Base-by-base conservation (phyloP, 2,888 invertebrate species). In the Villa cingulata region DNA sequence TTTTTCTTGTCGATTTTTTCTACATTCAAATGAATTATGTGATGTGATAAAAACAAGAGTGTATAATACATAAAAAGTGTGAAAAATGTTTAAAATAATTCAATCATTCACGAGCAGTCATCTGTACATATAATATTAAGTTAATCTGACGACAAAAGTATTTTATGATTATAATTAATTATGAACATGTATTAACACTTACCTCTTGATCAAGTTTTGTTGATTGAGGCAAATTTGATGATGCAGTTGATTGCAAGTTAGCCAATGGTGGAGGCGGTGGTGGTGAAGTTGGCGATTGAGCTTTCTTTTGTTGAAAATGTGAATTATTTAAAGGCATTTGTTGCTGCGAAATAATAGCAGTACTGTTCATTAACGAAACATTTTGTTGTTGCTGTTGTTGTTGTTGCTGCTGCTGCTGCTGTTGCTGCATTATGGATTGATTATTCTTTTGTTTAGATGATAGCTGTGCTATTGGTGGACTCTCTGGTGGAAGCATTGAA, bases 201-300 rank as follows among this genome's bases (percentile, higher is more conserved):
- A 78, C 78, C 73, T 78, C 77, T 55, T 74, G 73, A 61, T 77
- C 77, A 54, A 76, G 57, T 62, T 74, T 72, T 12, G 19, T 27
- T 19, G 20, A 12, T 20, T 72, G 72, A 20, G 71, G 65, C 15
- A 70, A 61, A 34, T 71, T 67, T 12, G 72, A 68, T 48, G 65
- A 61, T 37, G 66, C 59, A 39, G 79, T 77, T 50, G 73, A 73
- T 37, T 71, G 66, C n/a, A n/a, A n/a, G n/a, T n/a, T n/a, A n/a
- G n/a, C n/a, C n/a, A n/a, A n/a, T 45, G 73, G 71, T 23, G 69
- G 67, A 7, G 73, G 75, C 45, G 72, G 74, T 43, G 68, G 68
- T 39, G 67, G 67, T 49, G 70, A 72, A 48, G 70, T 62, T 43
- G 73, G 67, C 48, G 77, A 62, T 45, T 53, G 52, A 36, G 42